Conservation (phyloP, 2,797 vertebrate species). For the Cottoperca gobio region DNA sequence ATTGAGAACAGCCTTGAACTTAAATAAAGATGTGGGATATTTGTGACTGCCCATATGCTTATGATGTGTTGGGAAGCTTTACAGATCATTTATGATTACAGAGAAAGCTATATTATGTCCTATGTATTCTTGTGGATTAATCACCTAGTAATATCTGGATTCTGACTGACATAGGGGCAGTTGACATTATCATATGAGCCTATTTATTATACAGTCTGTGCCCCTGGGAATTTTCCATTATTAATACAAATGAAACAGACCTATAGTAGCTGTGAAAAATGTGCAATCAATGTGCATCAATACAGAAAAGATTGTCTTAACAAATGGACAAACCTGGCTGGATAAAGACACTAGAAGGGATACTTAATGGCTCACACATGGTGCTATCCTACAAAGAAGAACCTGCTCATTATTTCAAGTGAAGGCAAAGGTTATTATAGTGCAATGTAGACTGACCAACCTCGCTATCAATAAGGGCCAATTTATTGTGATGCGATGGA, state of each 20-base stretch:
- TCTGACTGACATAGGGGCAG: constrained; percentile 3
- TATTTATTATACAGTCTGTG: constrained; percentile 3
- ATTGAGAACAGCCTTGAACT: background rate
- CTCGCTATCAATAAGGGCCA: background rate
- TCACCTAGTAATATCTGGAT: background rate
- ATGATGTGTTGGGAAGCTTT: background rate
- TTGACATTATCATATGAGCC: constrained; percentile 13
- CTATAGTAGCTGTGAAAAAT: constrained; percentile 23
- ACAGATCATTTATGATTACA: background rate
- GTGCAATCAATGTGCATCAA: constrained; percentile 31
- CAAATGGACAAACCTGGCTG: constrained; percentile 28
- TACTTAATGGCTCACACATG: constrained; percentile 15
- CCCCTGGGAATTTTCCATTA: constrained; percentile 3
- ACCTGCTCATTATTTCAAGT: constrained; percentile 30
- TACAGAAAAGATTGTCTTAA: constrained; percentile 34
- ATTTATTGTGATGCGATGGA: constrained; percentile 3
- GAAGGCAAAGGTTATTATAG: constrained; percentile 31
- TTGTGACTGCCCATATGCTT: background rate
- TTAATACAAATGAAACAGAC: constrained; percentile 35
- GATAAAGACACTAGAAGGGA: constrained; percentile 25
- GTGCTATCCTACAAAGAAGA: constrained; percentile 18
- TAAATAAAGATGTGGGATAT: background rate
- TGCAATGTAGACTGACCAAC: background rate
- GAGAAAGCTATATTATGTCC: background rate
- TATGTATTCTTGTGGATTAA: background rate